Evolutionary conservation across 2,888 invertebrate species (phyloP).

Genomic region (Lithophane ornitopus): DNA sequence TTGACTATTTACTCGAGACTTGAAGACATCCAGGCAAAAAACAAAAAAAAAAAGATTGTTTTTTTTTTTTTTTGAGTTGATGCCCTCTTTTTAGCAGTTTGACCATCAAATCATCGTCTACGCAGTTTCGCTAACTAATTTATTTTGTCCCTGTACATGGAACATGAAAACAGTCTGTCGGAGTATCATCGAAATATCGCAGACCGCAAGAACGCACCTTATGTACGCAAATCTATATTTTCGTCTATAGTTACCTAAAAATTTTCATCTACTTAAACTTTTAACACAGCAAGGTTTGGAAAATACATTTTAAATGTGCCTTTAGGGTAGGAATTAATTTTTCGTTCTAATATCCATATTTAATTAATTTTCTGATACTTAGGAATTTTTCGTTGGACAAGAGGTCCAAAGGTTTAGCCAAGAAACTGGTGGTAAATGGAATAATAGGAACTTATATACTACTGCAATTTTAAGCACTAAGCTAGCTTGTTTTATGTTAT

Average conservation of each 20-base stretch:
- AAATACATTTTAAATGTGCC: not conserved
- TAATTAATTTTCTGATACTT: not conserved
- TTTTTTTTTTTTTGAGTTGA: too few species aligned
- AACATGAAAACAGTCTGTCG: not conserved
- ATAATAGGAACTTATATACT: conserved; percentile 10
- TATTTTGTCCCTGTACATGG: not conserved
- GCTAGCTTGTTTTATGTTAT: not conserved
- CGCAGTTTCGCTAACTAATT: too few species aligned
- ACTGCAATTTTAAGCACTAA: not conserved
- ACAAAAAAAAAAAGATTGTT: too few species aligned
- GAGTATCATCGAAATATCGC: not conserved
- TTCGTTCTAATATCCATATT: not conserved
- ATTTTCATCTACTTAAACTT: conserved; percentile 21
- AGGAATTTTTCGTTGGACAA: conserved; percentile 13
- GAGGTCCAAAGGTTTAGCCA: not conserved
- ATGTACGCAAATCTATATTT: not conserved
- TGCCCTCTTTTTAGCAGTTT: too few species aligned
- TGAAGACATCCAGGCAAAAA: not conserved
- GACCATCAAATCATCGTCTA: too few species aligned
- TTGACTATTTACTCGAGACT: not conserved
- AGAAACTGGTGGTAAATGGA: not conserved
- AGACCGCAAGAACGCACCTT: too few species aligned
- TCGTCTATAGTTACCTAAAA: not conserved
- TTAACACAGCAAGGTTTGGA: not conserved
- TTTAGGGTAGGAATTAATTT: not conserved